These are phyloP conservation scores for Microtus pennsylvanicus DNA, from an alignment of 2,113 vertebrate genomes.

Conservation along the genomic window DNA sequence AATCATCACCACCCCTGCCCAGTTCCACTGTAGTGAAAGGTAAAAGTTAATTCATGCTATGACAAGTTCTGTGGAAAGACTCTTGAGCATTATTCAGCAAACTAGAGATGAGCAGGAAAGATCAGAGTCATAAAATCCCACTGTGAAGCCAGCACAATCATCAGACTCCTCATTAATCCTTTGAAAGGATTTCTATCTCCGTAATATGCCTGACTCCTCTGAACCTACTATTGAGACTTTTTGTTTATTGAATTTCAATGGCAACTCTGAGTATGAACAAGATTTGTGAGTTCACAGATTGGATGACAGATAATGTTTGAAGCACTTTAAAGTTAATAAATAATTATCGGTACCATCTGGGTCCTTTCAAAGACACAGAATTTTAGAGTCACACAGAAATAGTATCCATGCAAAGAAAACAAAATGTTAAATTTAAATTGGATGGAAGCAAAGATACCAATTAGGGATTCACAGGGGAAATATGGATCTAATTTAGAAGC, in stretches of 20 bases:
- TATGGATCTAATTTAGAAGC: conserved; percentile 81
- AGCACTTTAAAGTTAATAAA: conserved; percentile 86
- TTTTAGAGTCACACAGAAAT: conserved; percentile 77
- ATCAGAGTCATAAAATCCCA: conserved; percentile 32
- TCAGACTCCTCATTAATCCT: conserved; percentile 63
- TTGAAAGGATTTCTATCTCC: conserved; percentile 62
- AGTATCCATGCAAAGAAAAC: conserved; percentile 81
- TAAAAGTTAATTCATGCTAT: conserved; percentile 47
- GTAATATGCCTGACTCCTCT: conserved; percentile 55
- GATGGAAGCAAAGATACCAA: conserved; percentile 82
- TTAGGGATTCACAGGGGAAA: conserved; percentile 82
- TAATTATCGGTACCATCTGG: conserved; percentile 88
- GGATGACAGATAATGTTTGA: conserved; percentile 82
- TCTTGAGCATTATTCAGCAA: not conserved
- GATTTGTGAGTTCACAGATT: conserved; percentile 86
- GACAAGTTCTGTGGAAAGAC: conserved; percentile 22
- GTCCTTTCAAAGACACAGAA: conserved; percentile 66
- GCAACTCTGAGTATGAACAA: conserved; percentile 76
- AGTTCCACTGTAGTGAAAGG: not conserved
- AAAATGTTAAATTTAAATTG: conserved; percentile 86
- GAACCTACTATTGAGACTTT: conserved; percentile 74
- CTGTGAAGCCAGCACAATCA: not conserved
- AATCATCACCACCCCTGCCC: not conserved
- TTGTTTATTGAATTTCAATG: conserved; percentile 71
- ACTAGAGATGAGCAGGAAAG: conserved; percentile 5